phyloP scores from a whole-genome alignment of 2,797 vertebrate species.

The Lepus oiostolus region DNA sequence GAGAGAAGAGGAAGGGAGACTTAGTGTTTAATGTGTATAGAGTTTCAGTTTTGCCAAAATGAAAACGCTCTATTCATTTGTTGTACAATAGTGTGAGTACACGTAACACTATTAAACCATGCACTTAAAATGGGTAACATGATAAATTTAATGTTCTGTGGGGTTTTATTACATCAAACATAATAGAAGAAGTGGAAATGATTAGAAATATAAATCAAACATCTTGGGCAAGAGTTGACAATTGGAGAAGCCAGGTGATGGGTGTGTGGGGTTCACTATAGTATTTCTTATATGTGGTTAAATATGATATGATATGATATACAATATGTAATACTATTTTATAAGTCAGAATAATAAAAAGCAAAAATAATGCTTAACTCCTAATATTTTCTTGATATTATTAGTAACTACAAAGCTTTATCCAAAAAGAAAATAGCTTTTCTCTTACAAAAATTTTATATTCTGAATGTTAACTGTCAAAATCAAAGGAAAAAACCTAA shows the following conservation, averaged over 20 bases:
- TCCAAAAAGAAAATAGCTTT: not conserved
- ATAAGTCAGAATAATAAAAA: not conserved
- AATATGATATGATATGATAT: not conserved
- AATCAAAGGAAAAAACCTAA: not conserved
- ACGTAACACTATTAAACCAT: not conserved
- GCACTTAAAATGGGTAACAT: not conserved
- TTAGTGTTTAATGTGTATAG: not conserved
- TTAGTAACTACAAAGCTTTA: not conserved
- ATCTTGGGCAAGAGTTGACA: not conserved
- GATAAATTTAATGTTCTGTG: not conserved
- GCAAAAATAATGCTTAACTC: not conserved
- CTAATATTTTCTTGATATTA: not conserved
- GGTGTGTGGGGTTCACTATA: not conserved
- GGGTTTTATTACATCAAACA: not conserved
- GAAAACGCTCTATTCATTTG: not conserved
- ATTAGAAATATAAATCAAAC: not conserved
- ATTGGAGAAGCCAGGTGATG: not conserved
- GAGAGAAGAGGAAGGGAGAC: not conserved
- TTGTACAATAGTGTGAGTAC: not conserved
- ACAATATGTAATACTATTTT: not conserved
- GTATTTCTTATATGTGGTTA: not conserved
- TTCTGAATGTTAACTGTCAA: slow-evolving; percentile 18
- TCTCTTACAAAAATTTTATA: not conserved
- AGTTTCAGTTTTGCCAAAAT: not conserved
- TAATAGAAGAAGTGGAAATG: not conserved